These are phyloP conservation scores for Otus scops DNA, from an alignment of 2,797 vertebrate genomes.

Conservation along the genomic window DNA sequence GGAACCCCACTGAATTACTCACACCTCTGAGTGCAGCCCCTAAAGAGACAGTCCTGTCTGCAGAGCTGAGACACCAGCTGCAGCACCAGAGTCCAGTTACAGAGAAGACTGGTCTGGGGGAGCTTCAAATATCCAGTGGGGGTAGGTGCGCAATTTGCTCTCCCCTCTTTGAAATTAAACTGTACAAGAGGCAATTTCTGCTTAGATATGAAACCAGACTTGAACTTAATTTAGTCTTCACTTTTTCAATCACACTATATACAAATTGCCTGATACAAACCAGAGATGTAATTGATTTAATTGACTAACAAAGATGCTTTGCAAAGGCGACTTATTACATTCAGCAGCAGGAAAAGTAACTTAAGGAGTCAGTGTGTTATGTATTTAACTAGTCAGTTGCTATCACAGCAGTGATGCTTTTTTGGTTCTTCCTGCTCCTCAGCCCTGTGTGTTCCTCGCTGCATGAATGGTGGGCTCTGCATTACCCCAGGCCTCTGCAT, in stretches of 20 bases:
- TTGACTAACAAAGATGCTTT: background rate
- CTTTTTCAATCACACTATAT: background rate
- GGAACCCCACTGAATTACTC: background rate
- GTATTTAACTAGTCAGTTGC: background rate
- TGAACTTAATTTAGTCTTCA: background rate
- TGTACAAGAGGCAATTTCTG: background rate
- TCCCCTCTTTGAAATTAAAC: background rate
- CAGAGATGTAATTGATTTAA: background rate
- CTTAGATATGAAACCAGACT: background rate
- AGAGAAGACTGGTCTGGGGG: background rate
- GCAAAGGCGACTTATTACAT: background rate
- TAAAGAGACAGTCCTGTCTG: background rate
- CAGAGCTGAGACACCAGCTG: background rate
- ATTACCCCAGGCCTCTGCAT: slow-evolving; percentile 87
- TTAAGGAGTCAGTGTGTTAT: background rate
- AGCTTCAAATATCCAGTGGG: background rate
- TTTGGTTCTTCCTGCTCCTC: background rate
- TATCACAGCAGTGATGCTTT: background rate
- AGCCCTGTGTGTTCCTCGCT: slow-evolving; percentile 84
- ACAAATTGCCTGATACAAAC: background rate
- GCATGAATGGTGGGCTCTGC: slow-evolving; percentile 87
- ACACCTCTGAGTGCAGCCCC: background rate
- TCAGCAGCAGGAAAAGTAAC: background rate
- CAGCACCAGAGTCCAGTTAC: too few relatives aligned
- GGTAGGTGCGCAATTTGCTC: background rate